phyloP scores from a whole-genome alignment of 2,797 vertebrate species.

The Enteromius fasciolatus region DNA sequence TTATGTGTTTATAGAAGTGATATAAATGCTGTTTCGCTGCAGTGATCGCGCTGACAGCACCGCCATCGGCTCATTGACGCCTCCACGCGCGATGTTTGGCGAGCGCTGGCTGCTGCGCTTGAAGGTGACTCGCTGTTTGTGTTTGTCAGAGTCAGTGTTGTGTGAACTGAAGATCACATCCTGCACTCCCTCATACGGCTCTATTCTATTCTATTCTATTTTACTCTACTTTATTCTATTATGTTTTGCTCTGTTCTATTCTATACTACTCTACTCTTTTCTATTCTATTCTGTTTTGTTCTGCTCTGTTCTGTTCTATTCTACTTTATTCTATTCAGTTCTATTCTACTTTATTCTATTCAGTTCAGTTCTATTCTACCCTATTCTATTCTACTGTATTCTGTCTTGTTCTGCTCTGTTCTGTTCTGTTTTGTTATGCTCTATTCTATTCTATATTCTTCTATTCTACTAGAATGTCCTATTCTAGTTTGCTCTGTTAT shows the following conservation, averaged over 20 bases:
- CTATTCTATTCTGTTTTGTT: background rate
- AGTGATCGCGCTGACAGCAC: conserved; percentile 9
- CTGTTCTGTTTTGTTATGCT: background rate
- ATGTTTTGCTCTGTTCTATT: too few relatives aligned
- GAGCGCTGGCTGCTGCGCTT: conserved; percentile 56
- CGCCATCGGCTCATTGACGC: background rate
- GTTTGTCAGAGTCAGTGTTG: conserved; percentile 22
- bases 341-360: background rate
- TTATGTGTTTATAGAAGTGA: background rate
- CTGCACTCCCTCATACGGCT: background rate
- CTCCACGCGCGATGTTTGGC: conserved; percentile 66
- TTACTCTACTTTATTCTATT: too few relatives aligned
- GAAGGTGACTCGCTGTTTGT: conserved; percentile 61
- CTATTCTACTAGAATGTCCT: too few relatives aligned
- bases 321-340: background rate
- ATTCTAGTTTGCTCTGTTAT: background rate
- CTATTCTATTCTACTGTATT: background rate
- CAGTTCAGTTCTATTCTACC: background rate
- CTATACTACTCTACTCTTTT: background rate
- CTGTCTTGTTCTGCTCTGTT: background rate
- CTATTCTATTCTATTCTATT: background rate
- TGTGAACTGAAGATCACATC: conserved; percentile 3
- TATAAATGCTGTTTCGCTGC: conserved; percentile 6
- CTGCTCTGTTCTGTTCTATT: background rate
- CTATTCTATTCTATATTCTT: too few relatives aligned